phyloP scores from a whole-genome alignment of 2,888 invertebrate species.

The Cetonia aurata region DNA sequence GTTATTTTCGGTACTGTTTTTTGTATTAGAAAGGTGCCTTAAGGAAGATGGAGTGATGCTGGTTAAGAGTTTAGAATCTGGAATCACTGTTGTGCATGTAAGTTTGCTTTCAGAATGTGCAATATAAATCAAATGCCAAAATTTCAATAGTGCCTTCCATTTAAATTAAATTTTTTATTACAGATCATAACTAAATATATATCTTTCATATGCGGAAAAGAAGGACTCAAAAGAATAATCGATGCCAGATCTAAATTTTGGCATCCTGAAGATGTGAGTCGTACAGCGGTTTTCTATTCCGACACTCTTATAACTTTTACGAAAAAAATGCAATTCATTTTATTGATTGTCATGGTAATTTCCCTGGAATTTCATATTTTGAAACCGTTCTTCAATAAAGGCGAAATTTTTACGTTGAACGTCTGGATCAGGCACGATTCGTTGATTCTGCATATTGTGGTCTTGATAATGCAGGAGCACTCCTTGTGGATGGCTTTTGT shows the following conservation, averaged over 20 bases:
- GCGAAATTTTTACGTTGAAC: constrained; percentile 26
- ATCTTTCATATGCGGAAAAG: constrained; percentile 33
- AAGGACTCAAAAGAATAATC: constrained; percentile 15
- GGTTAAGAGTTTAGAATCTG: constrained; percentile 27
- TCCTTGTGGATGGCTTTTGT: constrained; percentile 15
- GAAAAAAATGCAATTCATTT: constrained; percentile 17
- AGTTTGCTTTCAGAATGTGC: not conserved
- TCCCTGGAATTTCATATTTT: constrained; percentile 15
- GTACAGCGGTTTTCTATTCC: not conserved
- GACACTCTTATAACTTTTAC: not conserved
- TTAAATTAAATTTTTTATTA: too few species aligned
- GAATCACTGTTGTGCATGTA: constrained; percentile 27
- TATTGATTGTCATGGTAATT: constrained; percentile 16
- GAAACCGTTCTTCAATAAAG: constrained; percentile 36
- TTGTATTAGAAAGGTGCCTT: constrained; percentile 19
- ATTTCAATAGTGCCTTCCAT: too few species aligned
- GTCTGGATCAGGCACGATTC: constrained; percentile 33
- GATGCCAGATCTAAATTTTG: constrained; percentile 25
- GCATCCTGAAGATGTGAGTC: constrained; percentile 21
- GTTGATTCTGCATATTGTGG: constrained; percentile 8
- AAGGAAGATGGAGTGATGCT: constrained; percentile 17
- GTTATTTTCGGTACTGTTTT: constrained; percentile 20
- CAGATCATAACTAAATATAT: constrained; percentile 36
- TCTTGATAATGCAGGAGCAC: constrained; percentile 26
- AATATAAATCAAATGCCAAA: too few species aligned